Evolutionary conservation across 2,797 vertebrate genomes (phyloP), one percentile per base, ranked within the genome.

Genomic region (Lagodon rhomboides): DNA sequence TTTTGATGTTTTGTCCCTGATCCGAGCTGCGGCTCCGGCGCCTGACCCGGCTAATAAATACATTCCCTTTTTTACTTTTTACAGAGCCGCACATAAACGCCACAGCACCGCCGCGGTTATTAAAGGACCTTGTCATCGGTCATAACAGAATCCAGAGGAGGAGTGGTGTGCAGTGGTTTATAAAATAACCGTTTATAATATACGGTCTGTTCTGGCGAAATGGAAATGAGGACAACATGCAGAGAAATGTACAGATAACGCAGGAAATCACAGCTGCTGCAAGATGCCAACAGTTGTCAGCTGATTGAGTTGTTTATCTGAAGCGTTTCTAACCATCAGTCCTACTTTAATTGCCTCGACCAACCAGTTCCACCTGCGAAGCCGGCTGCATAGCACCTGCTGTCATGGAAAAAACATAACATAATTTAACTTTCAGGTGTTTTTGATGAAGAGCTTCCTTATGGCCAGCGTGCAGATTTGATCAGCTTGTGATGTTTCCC

Each of bases 311-410:
- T 44, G 61, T 73, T 73, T 70, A 34, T 68, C 63, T 30, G 12
- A 71, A 46, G 4, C 18, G n/a, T 62, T 65, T 76, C n/a, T 53
- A 68, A 60, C 2, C 1, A 58, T 72, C 54, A 60, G 25, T 38
- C 13, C 3, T 9, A 16, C 20, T 25, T 9, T 3, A 49, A 56
- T 50, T 10, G 12, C 30, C 55, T 53, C 1, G 10, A 61, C n/a
- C 50, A 51, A 75, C 76, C 73, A 72, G 66, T 65, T 56, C 12
- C 16, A 68, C 69, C 65, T 68, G 62, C 53, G 27, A 23, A 46
- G 15, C 73, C 41, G 62, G 56, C 30, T 68, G 41, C 3, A 16
- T 7, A 59, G 22, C 55, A 50, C 43, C 56, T 77, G 46, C 46
- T 68, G 71, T 59, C 15, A 34, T 38, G 34, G 34, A 38, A n/a